These are phyloP conservation scores for Hydriomena furcata DNA, from an alignment of 2,888 invertebrate genomes.

Conservation along the genomic window DNA sequence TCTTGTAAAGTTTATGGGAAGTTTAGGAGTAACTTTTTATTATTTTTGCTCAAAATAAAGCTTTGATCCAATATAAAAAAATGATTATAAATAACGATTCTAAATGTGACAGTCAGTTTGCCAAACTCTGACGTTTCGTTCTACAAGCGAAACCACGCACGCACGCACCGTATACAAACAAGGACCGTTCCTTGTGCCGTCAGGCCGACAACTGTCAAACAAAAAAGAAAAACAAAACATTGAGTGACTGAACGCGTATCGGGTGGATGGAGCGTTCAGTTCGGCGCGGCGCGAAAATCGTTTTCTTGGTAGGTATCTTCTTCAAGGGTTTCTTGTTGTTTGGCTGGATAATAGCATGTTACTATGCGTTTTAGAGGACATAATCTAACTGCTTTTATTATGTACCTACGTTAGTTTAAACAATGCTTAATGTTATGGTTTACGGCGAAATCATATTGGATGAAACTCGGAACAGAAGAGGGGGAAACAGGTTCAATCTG, in stretches of 20 bases:
- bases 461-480: too few relatives aligned
- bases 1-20: neutral
- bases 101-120: constrained; percentile 44
- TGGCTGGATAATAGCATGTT: neutral
- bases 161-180: constrained; percentile 35
- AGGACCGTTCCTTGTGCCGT: constrained; percentile 58
- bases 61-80: neutral
- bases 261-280: too few relatives aligned
- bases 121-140: constrained; percentile 60
- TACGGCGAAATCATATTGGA: too few relatives aligned
- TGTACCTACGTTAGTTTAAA: too few relatives aligned
- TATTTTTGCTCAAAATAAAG: too few relatives aligned
- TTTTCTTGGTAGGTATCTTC: too few relatives aligned
- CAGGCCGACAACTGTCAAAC: constrained; percentile 68
- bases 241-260: constrained; percentile 40
- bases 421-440: too few relatives aligned
- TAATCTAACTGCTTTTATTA: too few relatives aligned
- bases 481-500: too few relatives aligned
- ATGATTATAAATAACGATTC: neutral
- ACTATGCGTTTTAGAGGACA: too few relatives aligned
- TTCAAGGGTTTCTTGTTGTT: neutral
- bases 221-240: constrained; percentile 20
- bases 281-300: constrained; percentile 52
- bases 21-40: neutral
- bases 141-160: constrained; percentile 45